A percentile compares a stretch with the other conserved stretches of the same genome.
phyloP scores from a whole-genome alignment of 2,113 vertebrate genomes.

The Cinclus mexicanus region DNA sequence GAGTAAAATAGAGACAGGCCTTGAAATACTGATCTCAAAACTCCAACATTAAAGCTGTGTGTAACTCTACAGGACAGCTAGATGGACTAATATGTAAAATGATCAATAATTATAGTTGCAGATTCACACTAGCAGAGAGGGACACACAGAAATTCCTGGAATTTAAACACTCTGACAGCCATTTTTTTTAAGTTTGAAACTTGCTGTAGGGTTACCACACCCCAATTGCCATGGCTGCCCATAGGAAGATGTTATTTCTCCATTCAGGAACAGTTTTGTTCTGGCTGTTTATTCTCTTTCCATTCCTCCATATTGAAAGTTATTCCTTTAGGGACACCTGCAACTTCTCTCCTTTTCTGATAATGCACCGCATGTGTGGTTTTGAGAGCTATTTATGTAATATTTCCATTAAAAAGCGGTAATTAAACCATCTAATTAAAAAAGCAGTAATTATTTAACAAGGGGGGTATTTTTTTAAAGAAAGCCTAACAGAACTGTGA shows the following conservation, averaged over 20 bases:
- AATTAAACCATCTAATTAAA: constrained; percentile 80
- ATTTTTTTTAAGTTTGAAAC: neutral
- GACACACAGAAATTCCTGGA: neutral
- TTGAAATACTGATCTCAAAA: neutral
- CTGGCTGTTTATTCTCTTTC: constrained; percentile 9
- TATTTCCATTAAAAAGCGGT: constrained; percentile 76
- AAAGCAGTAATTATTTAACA: constrained; percentile 72
- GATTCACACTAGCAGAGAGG: neutral
- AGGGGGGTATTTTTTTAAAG: neutral
- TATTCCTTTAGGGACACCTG: constrained; percentile 52
- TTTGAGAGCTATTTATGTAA: constrained; percentile 71
- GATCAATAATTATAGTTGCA: neutral
- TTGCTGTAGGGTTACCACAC: neutral
- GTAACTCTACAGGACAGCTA: neutral
- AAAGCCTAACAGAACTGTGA: constrained; percentile 51
- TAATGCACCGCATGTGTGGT: neutral
- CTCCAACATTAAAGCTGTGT: neutral
- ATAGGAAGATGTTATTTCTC: neutral
- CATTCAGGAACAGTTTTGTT: neutral
- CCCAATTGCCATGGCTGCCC: neutral
- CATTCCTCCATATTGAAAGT: neutral
- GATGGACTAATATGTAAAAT: neutral
- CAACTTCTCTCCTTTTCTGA: constrained; percentile 47
- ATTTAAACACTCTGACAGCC: neutral
- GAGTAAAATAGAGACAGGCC: neutral